These are phyloP conservation scores for Lasius platythorax DNA, from an alignment of 2,888 invertebrate species.

Conservation along the genomic window DNA sequence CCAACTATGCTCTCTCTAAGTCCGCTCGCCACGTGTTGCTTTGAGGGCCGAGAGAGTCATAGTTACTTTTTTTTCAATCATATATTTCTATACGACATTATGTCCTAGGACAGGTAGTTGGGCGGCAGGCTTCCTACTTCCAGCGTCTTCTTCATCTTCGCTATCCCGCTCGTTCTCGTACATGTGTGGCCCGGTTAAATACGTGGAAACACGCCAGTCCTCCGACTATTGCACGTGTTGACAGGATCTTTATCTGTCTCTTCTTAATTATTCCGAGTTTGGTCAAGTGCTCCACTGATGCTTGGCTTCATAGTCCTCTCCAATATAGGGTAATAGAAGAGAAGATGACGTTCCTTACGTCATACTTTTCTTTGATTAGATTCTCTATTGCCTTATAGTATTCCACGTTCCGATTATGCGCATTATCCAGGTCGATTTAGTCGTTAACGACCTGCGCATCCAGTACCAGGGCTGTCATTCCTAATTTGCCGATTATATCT, in stretches of 20 bases:
- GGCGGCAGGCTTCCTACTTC: neutral
- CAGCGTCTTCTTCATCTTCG: neutral
- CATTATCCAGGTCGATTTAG: neutral
- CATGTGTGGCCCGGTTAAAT: neutral
- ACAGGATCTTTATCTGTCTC: neutral
- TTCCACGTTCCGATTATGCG: neutral
- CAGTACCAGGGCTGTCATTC: neutral
- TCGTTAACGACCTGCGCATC: neutral
- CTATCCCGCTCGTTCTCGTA: neutral
- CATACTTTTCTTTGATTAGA: neutral
- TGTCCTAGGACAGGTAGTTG: neutral
- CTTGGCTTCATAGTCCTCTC: neutral
- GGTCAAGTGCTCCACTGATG: neutral
- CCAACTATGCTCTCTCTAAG: too few species aligned
- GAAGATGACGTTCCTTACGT: neutral
- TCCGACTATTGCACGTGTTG: neutral
- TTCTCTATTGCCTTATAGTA: neutral
- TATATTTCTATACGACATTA: neutral
- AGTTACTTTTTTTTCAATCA: too few species aligned
- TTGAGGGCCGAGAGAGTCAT: too few species aligned
- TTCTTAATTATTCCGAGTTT: neutral
- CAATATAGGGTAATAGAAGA: neutral
- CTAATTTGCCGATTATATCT: too few species aligned
- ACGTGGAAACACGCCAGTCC: neutral
- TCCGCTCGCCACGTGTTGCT: too few species aligned